These are phyloP conservation scores for Leucoraja erinaceus DNA, from an alignment of 2,113 vertebrate genomes.

Conservation along the genomic window DNA sequence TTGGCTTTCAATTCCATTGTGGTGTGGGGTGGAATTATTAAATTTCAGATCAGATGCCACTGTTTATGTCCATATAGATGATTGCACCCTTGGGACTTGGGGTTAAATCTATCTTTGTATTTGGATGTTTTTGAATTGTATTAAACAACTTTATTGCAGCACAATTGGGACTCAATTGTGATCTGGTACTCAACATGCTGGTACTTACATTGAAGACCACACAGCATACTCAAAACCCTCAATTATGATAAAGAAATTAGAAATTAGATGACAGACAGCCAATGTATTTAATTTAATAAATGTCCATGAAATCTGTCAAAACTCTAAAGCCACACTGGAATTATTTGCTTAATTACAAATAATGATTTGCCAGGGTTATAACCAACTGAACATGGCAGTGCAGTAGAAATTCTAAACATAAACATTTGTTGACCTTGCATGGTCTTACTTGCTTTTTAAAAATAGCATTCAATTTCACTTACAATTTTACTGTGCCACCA, in stretches of 20 bases:
- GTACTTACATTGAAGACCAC: background rate
- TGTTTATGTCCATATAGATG: background rate
- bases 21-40: background rate
- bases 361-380: background rate
- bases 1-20: background rate
- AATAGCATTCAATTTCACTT: background rate
- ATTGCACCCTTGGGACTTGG: background rate
- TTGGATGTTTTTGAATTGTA: background rate
- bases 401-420: background rate
- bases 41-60: background rate
- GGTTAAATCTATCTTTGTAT: background rate
- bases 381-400: background rate
- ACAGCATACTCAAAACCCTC: background rate
- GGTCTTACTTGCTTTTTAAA: background rate
- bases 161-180: background rate
- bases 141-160: too few species aligned
- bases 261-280: too few species aligned
- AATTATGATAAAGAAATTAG: background rate
- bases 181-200: background rate
- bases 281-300: conserved; percentile 1
- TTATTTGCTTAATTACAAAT: conserved; percentile 2
- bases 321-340: background rate
- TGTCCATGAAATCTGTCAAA: conserved; percentile 4
- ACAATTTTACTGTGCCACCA: background rate
- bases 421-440: background rate